These are phyloP conservation scores for Heteromurus nitidus DNA, from an alignment of 2,888 invertebrate species.

Conservation along the genomic window DNA sequence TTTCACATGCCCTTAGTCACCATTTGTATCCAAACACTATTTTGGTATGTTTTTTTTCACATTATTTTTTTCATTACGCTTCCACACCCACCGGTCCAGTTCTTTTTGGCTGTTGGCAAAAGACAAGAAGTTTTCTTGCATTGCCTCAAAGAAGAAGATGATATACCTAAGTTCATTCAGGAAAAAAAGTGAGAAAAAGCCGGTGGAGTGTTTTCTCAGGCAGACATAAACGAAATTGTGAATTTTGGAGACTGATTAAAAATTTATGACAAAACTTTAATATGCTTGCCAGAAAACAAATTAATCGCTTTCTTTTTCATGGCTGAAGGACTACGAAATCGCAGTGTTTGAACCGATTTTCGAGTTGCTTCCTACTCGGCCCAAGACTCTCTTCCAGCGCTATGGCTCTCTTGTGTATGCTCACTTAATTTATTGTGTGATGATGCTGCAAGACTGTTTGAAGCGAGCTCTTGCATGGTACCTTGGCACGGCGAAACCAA, in stretches of 20 bases:
- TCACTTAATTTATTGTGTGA: conserved; percentile 60
- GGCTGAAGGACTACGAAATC: conserved; percentile 70
- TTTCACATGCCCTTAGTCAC: conserved; percentile 74
- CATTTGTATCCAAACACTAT: conserved; percentile 74
- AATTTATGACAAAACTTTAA: conserved; percentile 35
- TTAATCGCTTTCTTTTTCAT: conserved; percentile 28
- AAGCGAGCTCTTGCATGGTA: conserved; percentile 51
- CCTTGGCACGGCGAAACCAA: conserved; percentile 52
- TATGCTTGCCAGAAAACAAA: conserved; percentile 25
- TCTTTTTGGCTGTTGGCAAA: not conserved
- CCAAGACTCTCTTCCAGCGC: conserved; percentile 64
- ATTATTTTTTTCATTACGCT: conserved; percentile 5
- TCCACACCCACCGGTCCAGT: too few species aligned
- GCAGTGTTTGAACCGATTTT: conserved; percentile 64
- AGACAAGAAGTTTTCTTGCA: not conserved
- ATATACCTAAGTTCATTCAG: not conserved
- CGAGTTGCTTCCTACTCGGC: conserved; percentile 62
- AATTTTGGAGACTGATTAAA: conserved; percentile 38
- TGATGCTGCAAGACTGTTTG: conserved; percentile 47
- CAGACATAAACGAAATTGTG: not conserved
- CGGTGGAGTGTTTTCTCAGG: too few species aligned
- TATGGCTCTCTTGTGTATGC: conserved; percentile 67
- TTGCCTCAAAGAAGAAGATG: not conserved
- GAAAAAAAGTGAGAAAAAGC: not conserved
- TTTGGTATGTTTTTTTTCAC: conserved; percentile 74